These are phyloP conservation scores for Dasypus novemcinctus DNA, from an alignment of 2,113 vertebrate genomes.

Conservation along the genomic window DNA sequence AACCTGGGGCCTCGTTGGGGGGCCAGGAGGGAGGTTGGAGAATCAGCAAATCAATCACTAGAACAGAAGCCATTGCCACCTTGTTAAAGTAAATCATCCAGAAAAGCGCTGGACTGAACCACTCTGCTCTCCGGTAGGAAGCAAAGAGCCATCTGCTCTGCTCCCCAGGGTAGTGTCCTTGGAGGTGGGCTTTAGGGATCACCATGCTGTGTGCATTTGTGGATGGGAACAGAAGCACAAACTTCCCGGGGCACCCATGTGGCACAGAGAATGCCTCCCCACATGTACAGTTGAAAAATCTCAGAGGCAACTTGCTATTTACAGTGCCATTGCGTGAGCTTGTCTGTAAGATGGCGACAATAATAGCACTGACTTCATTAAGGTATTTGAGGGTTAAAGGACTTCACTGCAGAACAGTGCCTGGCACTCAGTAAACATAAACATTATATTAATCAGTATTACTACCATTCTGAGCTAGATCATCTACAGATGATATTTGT, in stretches of 20 bases:
- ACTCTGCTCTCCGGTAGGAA: not conserved
- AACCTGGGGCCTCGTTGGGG: not conserved
- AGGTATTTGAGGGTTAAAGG: not conserved
- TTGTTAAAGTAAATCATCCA: not conserved
- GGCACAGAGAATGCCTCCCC: not conserved
- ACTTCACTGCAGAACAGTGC: not conserved
- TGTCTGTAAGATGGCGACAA: not conserved
- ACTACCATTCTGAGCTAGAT: not conserved
- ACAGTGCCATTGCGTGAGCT: not conserved
- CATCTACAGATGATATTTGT: not conserved
- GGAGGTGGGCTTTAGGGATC: not conserved
- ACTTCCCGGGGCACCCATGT: not conserved
- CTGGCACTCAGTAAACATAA: not conserved
- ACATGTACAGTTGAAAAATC: not conserved
- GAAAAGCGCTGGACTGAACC: not conserved
- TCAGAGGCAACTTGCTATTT: not conserved
- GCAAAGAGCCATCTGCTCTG: not conserved
- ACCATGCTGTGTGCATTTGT: not conserved
- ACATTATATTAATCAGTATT: not conserved
- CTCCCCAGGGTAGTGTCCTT: not conserved
- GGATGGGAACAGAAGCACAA: not conserved
- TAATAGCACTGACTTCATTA: not conserved
- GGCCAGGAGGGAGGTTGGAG: not conserved
- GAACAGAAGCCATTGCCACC: not conserved
- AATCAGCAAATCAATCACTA: not conserved